A percentile compares a stretch with the other conserved stretches of the same genome.
These are phyloP conservation scores for Drosophila stalkeri DNA, from an alignment of 2,888 invertebrate genomes.

Conservation along the genomic window DNA sequence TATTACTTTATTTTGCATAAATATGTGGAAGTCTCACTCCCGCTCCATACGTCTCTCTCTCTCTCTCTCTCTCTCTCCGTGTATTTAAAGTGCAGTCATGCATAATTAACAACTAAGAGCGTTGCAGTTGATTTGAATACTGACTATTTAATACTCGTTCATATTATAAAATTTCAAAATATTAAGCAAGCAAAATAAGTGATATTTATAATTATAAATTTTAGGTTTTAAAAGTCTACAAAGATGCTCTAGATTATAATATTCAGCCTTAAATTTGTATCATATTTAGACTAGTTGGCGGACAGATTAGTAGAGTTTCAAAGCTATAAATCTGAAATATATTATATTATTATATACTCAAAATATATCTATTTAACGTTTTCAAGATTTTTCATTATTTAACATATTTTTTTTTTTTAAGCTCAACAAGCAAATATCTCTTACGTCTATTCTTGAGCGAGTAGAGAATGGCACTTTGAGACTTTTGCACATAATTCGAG, in stretches of 20 bases:
- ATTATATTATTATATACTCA: background rate
- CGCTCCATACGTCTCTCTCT: background rate
- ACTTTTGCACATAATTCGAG: slow-evolving; percentile 16
- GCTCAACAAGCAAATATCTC: background rate
- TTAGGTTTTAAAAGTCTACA: background rate
- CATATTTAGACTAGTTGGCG: background rate
- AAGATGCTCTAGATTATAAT: background rate
- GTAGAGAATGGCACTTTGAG: slow-evolving; percentile 46
- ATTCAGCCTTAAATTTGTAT: background rate
- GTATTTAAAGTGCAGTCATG: slow-evolving; percentile 33
- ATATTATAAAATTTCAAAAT: too few relatives aligned
- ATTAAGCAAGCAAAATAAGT: background rate
- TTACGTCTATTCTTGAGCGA: background rate
- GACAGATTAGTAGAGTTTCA: too few relatives aligned
- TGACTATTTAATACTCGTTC: background rate
- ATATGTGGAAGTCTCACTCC: slow-evolving; percentile 37
- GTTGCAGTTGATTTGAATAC: background rate
- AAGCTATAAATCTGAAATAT: background rate
- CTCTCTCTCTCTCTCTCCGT: background rate
- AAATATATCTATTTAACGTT: background rate
- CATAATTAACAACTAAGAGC: slow-evolving; percentile 51
- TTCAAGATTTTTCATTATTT: too few relatives aligned
- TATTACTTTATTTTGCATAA: slow-evolving; percentile 71
- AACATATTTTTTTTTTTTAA: too few relatives aligned
- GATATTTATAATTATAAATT: background rate